phyloP scores from a whole-genome alignment of 2,797 vertebrate species.

The Argya squamiceps region DNA sequence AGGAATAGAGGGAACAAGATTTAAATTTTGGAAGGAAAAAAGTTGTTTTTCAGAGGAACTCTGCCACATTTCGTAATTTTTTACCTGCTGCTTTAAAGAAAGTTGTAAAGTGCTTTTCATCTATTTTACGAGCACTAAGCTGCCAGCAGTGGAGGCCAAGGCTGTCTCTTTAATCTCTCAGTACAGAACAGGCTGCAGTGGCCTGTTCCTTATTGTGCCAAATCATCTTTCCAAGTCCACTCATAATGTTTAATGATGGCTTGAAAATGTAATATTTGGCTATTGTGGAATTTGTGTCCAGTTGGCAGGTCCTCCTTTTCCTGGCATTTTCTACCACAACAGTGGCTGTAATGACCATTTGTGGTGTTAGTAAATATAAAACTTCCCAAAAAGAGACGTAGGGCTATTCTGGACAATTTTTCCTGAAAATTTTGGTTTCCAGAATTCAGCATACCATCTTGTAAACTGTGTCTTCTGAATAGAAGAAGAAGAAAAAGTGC shows the following conservation, averaged over 20 bases:
- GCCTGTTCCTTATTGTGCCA: not conserved
- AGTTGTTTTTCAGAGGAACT: constrained; percentile 9
- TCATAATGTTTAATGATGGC: not conserved
- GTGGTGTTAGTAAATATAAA: not conserved
- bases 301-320: not conserved
- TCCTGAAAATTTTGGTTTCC: not conserved
- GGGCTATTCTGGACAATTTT: not conserved
- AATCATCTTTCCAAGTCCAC: not conserved
- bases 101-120: not conserved
- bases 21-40: constrained; percentile 1
- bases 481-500: not conserved
- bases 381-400: not conserved
- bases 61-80: not conserved
- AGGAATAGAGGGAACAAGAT: not conserved
- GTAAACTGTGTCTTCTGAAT: not conserved
- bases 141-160: not conserved
- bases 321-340: not conserved
- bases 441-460: not conserved
- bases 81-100: constrained; percentile 12
- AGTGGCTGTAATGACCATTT: not conserved
- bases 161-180: not conserved
- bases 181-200: not conserved
- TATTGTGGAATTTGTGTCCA: not conserved
- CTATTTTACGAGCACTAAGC: not conserved
- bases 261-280: not conserved